Base-by-base conservation (phyloP, 64 coral and sea anemone genomes). In the Cladopsammia gracilis region DNA sequence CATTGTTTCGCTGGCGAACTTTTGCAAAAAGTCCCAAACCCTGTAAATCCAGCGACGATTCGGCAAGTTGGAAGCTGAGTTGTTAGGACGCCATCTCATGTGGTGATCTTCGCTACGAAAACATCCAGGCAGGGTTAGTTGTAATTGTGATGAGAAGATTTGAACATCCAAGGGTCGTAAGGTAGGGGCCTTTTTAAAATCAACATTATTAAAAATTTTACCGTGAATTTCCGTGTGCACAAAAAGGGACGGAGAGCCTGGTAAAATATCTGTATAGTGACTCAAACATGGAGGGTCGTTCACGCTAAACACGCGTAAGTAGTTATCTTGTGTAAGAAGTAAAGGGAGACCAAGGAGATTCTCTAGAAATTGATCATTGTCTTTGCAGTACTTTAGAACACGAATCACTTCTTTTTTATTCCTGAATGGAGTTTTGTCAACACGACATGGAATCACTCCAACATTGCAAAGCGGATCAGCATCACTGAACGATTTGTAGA, bases 361-460 rank as follows among this genome's bases (percentile, higher is more conserved):
- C 81, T 91, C 25, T 15, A 23, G 49, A 84, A 91, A 84, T 20
- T 18, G 68, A 20, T 82, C 64, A 19, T 70, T 65, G 11, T 62
- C n/a, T 61, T 50, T 91, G 52, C 89, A 91, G 25, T 91, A 91
- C 65, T 71, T 84, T 1, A 91, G 79, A 25, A 91, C 79, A 10
- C 25, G 5, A 73, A 91, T 56, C 52, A 91, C 70, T 49, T 57
- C 53, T 10, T 84, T 51, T 19, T 45, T 62, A 12, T 66, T 57
- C 62, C 73, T 59, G 46, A 91, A 83, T 62, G 77, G 77, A 46
- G 89, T 91, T 58, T 74, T 58, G 25, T 71, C 62, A 71, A 91
- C 57, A 73, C 13, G 42, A 25, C 20, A 53, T 16, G 89, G 89
- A 7, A 91, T 47, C 15, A 3, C 25, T 74, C 70, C 78, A 61